These are phyloP conservation scores for Octopus bimaculoides DNA, from an alignment of 1,140 invertebrate genomes.

Conservation along the genomic window DNA sequence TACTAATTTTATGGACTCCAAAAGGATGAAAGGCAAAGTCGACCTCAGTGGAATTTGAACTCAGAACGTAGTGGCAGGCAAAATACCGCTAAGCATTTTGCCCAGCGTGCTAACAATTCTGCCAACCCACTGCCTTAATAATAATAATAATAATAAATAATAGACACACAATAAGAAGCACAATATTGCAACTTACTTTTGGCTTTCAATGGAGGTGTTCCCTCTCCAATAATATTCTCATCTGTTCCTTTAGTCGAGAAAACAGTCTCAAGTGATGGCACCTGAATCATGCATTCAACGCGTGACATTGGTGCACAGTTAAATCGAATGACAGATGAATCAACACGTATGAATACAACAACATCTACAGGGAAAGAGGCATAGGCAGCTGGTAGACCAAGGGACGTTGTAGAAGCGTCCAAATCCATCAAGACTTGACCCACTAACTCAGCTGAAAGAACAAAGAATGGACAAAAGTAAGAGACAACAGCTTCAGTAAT, in stretches of 20 bases:
- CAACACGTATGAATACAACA: constrained; percentile 97
- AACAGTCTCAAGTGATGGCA: constrained; percentile 83
- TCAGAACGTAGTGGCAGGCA: no score
- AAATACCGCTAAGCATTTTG: no score
- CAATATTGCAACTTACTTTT: constrained; percentile 32
- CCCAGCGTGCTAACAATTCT: no score
- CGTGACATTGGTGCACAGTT: constrained; percentile 92
- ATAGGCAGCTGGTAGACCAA: constrained; percentile 56
- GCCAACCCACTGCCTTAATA: no score
- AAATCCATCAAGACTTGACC: constrained; percentile 43
- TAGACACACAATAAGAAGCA: no score
- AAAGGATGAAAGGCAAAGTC: no score
- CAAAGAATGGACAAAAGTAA: neutral
- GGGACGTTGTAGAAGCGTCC: constrained; percentile 43
- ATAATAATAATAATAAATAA: no score
- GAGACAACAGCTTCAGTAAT: no score
- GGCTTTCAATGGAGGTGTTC: constrained; percentile 43
- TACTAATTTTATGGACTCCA: no score
- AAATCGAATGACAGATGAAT: constrained; percentile 85
- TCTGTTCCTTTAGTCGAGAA: constrained; percentile 59
- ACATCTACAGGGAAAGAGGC: constrained; percentile 97
- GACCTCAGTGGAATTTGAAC: no score
- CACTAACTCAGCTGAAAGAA: constrained; percentile 32
- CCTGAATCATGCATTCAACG: constrained; percentile 92
- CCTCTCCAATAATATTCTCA: constrained; percentile 38